Percentiles rank a stretch among this genome's conserved stretches.
Evolutionary conservation across 2,113 vertebrate genomes (phyloP).

Genomic region (Takifugu flavidus): DNA sequence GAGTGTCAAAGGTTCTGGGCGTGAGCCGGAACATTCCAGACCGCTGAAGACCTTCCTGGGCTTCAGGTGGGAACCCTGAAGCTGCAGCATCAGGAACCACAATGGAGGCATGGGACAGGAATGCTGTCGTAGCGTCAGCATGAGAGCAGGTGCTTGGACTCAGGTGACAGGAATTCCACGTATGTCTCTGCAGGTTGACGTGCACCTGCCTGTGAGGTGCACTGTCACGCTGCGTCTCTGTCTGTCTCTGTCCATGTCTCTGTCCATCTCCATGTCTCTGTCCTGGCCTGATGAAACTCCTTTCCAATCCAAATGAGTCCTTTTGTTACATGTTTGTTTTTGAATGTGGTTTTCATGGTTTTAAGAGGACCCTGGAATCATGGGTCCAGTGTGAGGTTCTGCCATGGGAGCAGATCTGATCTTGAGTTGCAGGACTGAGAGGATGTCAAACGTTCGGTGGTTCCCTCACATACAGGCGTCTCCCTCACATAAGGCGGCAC

Average conservation of each 20-base stretch:
- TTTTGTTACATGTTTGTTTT: background rate
- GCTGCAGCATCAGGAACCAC: slow-evolving; percentile 11
- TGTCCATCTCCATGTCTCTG: no score
- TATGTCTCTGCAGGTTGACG: slow-evolving; percentile 33
- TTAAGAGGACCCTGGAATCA: background rate
- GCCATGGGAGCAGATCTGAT: slow-evolving; percentile 18
- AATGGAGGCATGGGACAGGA: slow-evolving; percentile 7
- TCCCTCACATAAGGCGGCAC: background rate
- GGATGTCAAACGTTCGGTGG: slow-evolving; percentile 39
- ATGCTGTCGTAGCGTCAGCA: slow-evolving; percentile 43
- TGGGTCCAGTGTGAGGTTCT: slow-evolving; percentile 6
- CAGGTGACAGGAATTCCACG: slow-evolving; percentile 60
- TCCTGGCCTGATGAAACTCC: no score
- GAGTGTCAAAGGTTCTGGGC: no score
- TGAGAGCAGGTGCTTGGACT: slow-evolving; percentile 59
- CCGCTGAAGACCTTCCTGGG: no score
- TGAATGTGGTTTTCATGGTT: background rate
- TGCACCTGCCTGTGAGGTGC: slow-evolving; percentile 23
- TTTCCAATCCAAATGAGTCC: background rate
- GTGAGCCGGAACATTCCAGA: no score
- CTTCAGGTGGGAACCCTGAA: background rate
- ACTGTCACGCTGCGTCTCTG: slow-evolving; percentile 2
- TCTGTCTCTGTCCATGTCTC: background rate
- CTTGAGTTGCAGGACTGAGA: slow-evolving; percentile 11
- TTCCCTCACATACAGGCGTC: slow-evolving; percentile 10